Evolutionary conservation across 2,797 vertebrate genomes (phyloP).

Genomic region (Hemibagrus guttatus): DNA sequence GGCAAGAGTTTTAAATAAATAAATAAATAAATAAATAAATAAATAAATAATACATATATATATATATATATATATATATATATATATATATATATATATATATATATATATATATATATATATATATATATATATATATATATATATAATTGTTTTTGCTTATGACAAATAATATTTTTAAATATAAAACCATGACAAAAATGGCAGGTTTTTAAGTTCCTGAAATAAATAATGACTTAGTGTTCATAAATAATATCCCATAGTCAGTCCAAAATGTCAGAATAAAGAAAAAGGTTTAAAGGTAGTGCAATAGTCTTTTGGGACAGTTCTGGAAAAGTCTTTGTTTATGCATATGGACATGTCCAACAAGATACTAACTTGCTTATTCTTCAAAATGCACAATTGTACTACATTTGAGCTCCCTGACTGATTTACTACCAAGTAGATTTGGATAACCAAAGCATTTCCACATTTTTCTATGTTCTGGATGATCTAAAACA

Average conservation of each 20-base stretch:
- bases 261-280: neutral
- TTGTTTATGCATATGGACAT: slow-evolving; percentile 60
- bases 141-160: slow-evolving; percentile 54
- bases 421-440: slow-evolving; percentile 44
- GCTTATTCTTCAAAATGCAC: slow-evolving; percentile 53
- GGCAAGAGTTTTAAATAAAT: too few species aligned
- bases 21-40: too few species aligned
- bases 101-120: too few species aligned
- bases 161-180: slow-evolving; percentile 35
- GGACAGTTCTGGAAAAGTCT: slow-evolving; percentile 67
- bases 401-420: slow-evolving; percentile 43
- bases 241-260: slow-evolving; percentile 59
- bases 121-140: too few species aligned
- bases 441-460: slow-evolving; percentile 37
- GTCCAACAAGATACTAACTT: slow-evolving; percentile 72
- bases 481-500: slow-evolving; percentile 23
- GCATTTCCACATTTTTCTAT: slow-evolving; percentile 41
- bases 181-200: neutral
- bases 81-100: too few species aligned
- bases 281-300: slow-evolving; percentile 61
- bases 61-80: too few species aligned
- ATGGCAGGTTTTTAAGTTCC: neutral
- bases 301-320: slow-evolving; percentile 64
- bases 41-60: too few species aligned
- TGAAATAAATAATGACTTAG: slow-evolving; percentile 16